These are phyloP conservation scores for Atta cephalotes DNA, from an alignment of 1,140 invertebrate species.

Conservation along the genomic window DNA sequence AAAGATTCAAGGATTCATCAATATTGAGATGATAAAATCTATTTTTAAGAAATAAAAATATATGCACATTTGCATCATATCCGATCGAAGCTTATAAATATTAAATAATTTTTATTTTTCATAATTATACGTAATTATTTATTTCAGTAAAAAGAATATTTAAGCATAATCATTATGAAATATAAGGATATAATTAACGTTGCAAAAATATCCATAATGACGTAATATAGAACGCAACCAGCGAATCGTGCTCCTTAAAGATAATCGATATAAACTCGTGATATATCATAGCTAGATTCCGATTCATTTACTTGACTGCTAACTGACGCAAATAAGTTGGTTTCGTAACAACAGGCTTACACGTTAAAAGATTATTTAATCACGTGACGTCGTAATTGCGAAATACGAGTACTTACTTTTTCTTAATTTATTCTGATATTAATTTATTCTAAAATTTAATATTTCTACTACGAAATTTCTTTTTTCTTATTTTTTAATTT, in stretches of 20 bases:
- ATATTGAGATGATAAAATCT: neutral
- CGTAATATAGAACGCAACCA: neutral
- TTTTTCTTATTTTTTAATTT: neutral
- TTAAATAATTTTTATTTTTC: neutral
- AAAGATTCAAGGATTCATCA: neutral
- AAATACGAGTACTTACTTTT: neutral
- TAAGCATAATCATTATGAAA: neutral
- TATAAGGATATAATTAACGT: neutral
- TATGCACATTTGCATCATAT: neutral
- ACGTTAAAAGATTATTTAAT: constrained; percentile 39
- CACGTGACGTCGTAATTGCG: neutral
- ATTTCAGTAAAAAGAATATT: neutral
- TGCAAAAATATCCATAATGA: constrained; percentile 32
- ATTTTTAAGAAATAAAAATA: neutral
- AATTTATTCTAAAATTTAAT: neutral
- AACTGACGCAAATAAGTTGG: neutral
- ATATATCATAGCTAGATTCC: constrained; percentile 29
- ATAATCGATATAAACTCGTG: constrained; percentile 52
- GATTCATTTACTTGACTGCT: constrained; percentile 24
- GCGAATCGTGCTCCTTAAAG: constrained; percentile 26
- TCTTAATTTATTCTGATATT: constrained; percentile 7
- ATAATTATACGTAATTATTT: neutral
- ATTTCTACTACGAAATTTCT: neutral
- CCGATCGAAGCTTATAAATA: neutral
- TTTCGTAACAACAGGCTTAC: constrained; percentile 26